phyloP scores from a whole-genome alignment of 2,888 invertebrate genomes.

The Endotricha flammealis region DNA sequence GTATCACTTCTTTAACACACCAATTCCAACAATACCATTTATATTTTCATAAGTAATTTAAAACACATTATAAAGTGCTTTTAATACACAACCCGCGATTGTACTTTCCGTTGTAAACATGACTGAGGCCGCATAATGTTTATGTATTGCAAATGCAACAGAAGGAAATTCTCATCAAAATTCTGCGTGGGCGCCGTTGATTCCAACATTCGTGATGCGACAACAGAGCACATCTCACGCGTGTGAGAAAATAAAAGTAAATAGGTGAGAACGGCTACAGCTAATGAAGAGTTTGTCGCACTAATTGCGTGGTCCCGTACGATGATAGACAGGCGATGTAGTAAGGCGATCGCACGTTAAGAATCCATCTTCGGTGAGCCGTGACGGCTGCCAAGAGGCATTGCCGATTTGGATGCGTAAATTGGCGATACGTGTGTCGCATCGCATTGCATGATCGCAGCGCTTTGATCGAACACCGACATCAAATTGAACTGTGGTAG shows the following conservation, averaged over 20 bases:
- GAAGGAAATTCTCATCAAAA: constrained; percentile 71
- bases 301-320: background rate
- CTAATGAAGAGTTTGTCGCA: background rate
- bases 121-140: constrained; percentile 62
- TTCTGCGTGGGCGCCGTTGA: constrained; percentile 68
- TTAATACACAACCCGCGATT: constrained; percentile 56
- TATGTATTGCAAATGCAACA: constrained; percentile 63
- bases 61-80: constrained; percentile 49
- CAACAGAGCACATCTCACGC: constrained; percentile 60
- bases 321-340: background rate
- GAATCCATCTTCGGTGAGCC: constrained; percentile 17
- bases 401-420: constrained; percentile 40
- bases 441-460: constrained; percentile 42
- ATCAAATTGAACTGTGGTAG: constrained; percentile 57
- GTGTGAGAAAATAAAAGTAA: constrained; percentile 70
- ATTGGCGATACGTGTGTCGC: constrained; percentile 63
- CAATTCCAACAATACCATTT: constrained; percentile 31
- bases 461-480: constrained; percentile 47
- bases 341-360: constrained; percentile 1
- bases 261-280: constrained; percentile 13
- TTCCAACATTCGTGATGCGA: constrained; percentile 65
- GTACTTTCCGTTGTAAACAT: constrained; percentile 73
- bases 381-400: constrained; percentile 25
- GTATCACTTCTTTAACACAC: constrained; percentile 26
- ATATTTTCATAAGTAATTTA: constrained; percentile 51